Conservation (phyloP, 2,113 vertebrate species). For the Halichoerus grypus region DNA sequence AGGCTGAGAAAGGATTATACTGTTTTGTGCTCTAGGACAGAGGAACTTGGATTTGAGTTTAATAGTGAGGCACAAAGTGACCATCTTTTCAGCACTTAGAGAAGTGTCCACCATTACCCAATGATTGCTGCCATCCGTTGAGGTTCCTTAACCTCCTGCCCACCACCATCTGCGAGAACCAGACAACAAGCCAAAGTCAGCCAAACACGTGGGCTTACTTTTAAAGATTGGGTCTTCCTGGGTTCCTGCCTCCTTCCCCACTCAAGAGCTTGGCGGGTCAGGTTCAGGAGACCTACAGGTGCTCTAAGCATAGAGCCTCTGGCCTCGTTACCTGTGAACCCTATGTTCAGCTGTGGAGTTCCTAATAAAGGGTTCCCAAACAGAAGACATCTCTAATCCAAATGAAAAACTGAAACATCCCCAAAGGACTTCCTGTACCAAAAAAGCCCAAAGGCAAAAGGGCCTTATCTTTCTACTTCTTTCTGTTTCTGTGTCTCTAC, state of each 20-base stretch:
- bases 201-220: neutral
- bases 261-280: neutral
- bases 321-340: neutral
- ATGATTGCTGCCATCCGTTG: slow-evolving; percentile 41
- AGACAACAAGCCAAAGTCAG: slow-evolving; percentile 18
- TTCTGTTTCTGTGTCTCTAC: neutral
- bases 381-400: neutral
- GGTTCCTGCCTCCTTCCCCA: neutral
- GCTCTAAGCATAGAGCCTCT: neutral
- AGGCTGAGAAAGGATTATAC: neutral
- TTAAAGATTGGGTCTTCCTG: neutral
- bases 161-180: slow-evolving; percentile 48
- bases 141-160: slow-evolving; percentile 48
- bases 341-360: neutral
- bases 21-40: neutral
- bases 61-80: slow-evolving; percentile 18
- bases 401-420: neutral
- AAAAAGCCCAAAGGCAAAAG: neutral
- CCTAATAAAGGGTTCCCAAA: neutral
- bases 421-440: neutral
- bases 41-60: slow-evolving; percentile 5
- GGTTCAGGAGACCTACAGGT: neutral
- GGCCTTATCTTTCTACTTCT: neutral
- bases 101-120: slow-evolving; percentile 56
- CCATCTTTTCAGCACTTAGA: slow-evolving; percentile 17